Base-by-base conservation (phyloP, 2,888 invertebrate genomes). In the Agrotis ipsilon region DNA sequence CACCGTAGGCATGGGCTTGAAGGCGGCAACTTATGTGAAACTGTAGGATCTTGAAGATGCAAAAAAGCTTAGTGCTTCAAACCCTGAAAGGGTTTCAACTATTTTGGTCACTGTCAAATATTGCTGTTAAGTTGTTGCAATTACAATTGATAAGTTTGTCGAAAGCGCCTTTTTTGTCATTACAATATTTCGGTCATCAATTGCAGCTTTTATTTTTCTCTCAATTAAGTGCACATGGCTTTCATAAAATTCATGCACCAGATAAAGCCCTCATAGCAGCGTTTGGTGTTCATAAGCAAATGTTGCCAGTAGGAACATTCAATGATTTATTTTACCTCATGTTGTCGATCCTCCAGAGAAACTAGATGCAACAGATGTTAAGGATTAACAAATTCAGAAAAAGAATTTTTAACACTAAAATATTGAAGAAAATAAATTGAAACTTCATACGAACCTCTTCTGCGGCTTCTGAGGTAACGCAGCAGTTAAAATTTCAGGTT, bases 401-500 rank as follows among this genome's bases (percentile, higher is more conserved):
- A 39, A n/a, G 18, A 21, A 21, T n/a, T 24, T 0, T 19, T 24
- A 9, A 18, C 7, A 49, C 5, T 66, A 59, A 14, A 21, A 48
- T 54, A 9, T 7, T 21, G 14, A 16, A 46, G 14, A 14, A 14
- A 48, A 13, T 0, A 49, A 32, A 16, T 18, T 11, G 14, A 68
- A 11, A 45, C 24, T 39, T 63, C 1, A 62, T 49, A 66, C 68
- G 54, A 90, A 96, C 96, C 96, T 94, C 81, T 94, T 94, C 70
- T 93, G 92, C 68, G 94, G 93, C 74, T 94, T 95, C 39, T 92
- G 92, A 65, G 92, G 90, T 45, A 64, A 87, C 4, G 91, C 88
- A 4, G 92, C 87, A 73, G 94, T 88, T 72, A 93, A 79, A 27
- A 94, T 92, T 76, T 94, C 95, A 1, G 96, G 93, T 72, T 96